Conservation (phyloP, 2,888 invertebrate species). For the Itoplectis maculator region DNA sequence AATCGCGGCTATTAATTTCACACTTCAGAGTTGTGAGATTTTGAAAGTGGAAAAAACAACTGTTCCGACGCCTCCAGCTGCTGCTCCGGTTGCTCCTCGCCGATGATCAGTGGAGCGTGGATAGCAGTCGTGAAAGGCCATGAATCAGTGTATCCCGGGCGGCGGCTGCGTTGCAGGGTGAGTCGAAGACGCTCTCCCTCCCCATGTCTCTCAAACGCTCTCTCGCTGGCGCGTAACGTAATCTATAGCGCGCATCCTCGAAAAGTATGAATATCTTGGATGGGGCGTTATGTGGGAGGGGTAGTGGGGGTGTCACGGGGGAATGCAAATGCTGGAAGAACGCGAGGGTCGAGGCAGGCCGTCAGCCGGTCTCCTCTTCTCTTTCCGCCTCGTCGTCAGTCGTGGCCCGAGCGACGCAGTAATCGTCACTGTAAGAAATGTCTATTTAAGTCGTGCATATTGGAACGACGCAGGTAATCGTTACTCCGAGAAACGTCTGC, state of each 20-base stretch:
- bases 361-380: constrained; percentile 15
- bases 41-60: constrained; percentile 48
- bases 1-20: constrained; percentile 19
- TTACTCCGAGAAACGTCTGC: background rate
- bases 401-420: background rate
- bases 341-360: constrained; percentile 27
- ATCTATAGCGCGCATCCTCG: constrained; percentile 43
- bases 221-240: constrained; percentile 20
- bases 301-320: constrained; percentile 59
- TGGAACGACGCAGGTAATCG: constrained; percentile 5
- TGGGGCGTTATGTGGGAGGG: too few relatives aligned
- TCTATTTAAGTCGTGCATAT: too few relatives aligned
- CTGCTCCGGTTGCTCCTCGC: constrained; percentile 52
- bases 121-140: constrained; percentile 53
- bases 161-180: constrained; percentile 34
- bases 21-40: background rate
- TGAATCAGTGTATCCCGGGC: constrained; percentile 58
- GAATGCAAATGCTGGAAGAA: constrained; percentile 64
- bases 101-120: constrained; percentile 57
- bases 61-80: constrained; percentile 41
- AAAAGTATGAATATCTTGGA: constrained; percentile 75
- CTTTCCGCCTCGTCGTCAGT: constrained; percentile 3
- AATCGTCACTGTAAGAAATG: constrained; percentile 7
- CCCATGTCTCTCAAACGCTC: constrained; percentile 32
- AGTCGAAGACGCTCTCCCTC: constrained; percentile 43